These are phyloP conservation scores for Bergia puertoricense DNA, from an alignment of 92 coral and sea anemone genomes.

Conservation along the genomic window DNA sequence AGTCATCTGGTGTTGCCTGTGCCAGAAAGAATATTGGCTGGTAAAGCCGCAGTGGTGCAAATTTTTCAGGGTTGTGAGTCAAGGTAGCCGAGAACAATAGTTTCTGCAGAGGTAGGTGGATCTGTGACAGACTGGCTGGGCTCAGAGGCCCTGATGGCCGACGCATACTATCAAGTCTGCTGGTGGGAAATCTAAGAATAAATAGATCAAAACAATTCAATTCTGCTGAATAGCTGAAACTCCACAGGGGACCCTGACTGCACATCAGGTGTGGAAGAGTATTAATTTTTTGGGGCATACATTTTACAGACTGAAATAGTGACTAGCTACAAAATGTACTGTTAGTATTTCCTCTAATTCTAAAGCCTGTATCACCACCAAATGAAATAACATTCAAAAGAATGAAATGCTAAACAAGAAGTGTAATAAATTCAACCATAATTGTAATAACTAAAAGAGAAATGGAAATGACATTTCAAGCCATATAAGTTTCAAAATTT, in stretches of 20 bases:
- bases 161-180: conserved; percentile 62
- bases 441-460: too few relatives aligned
- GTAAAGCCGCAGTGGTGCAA: conserved; percentile 81
- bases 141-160: conserved; percentile 59
- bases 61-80: conserved; percentile 95
- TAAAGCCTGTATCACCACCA: too few relatives aligned
- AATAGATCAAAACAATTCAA: background rate
- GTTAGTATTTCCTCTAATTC: too few relatives aligned
- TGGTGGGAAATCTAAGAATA: conserved; percentile 35
- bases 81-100: conserved; percentile 95
- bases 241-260: background rate
- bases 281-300: background rate
- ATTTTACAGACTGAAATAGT: too few relatives aligned
- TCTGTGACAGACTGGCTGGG: conserved; percentile 62
- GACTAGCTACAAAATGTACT: too few relatives aligned
- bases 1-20: conserved; percentile 42
- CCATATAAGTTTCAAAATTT: too few relatives aligned
- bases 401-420: too few relatives aligned
- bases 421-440: too few relatives aligned
- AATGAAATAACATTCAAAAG: too few relatives aligned
- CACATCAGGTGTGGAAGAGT: background rate
- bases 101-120: conserved; percentile 91
- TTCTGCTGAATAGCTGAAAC: background rate
- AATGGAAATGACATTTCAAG: too few relatives aligned
- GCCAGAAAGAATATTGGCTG: conserved; percentile 72